A percentile compares a stretch with the other conserved stretches of the same genome.
Evolutionary conservation across 2,888 invertebrate species (phyloP).

Genomic region (Hoplodrina ambigua): DNA sequence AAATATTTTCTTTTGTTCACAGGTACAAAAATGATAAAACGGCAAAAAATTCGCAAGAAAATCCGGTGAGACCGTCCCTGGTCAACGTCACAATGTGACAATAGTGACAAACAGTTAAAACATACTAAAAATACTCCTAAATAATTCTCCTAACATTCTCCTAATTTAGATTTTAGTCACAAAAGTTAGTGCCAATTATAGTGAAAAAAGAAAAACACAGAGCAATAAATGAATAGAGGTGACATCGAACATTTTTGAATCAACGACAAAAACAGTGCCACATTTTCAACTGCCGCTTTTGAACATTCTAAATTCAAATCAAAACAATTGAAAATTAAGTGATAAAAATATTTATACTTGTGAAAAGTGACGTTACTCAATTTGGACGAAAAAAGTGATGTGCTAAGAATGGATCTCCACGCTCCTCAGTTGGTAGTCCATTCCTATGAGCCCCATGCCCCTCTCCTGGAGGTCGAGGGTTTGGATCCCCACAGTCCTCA

Average conservation of each 20-base stretch:
- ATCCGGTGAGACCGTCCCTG: constrained; percentile 68
- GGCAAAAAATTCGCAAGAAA: constrained; percentile 83
- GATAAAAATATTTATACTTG: background rate
- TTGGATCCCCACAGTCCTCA: constrained; percentile 87
- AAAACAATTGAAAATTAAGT: background rate
- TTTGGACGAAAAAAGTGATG: constrained; percentile 63
- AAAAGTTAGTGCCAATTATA: constrained; percentile 75
- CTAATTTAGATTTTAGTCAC: constrained; percentile 65
- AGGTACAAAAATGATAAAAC: constrained; percentile 82
- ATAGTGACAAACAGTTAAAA: constrained; percentile 64
- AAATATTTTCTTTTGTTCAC: constrained; percentile 64
- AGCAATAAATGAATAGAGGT: constrained; percentile 61
- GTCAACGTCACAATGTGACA: constrained; percentile 75
- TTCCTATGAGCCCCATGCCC: constrained; percentile 87
- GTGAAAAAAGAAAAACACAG: constrained; percentile 69
- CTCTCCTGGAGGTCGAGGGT: constrained; percentile 86
- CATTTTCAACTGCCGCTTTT: constrained; percentile 44
- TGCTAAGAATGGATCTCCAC: constrained; percentile 84
- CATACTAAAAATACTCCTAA: constrained; percentile 75
- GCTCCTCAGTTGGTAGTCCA: constrained; percentile 86
- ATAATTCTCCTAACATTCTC: constrained; percentile 68
- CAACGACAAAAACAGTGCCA: constrained; percentile 74
- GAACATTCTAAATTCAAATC: constrained; percentile 33
- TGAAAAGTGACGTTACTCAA: constrained; percentile 28
- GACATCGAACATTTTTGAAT: constrained; percentile 69